Evolutionary conservation across 2,888 invertebrate species (phyloP).

Genomic region (Cybosia mesomella): DNA sequence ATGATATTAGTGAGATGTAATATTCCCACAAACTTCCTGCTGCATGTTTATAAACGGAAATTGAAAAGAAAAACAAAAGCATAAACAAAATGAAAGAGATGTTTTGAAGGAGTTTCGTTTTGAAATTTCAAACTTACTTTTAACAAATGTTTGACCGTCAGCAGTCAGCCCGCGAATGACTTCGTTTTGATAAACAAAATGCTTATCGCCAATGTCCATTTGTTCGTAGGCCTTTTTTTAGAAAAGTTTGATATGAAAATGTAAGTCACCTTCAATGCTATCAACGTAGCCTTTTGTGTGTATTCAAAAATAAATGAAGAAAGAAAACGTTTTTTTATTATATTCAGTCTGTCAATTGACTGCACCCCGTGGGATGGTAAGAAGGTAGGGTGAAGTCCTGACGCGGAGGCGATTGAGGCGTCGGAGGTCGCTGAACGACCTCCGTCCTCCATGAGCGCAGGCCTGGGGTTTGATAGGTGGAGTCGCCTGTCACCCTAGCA

Average conservation of each 20-base stretch:
- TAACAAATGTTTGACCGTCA: not conserved
- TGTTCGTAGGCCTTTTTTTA: conserved; percentile 5
- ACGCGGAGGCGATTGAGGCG: no score
- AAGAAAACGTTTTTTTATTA: not conserved
- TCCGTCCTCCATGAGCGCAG: no score
- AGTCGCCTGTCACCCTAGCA: no score
- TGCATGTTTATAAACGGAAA: not conserved
- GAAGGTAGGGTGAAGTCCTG: no score
- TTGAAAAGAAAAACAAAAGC: not conserved
- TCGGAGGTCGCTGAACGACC: no score
- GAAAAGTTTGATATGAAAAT: conserved; percentile 9
- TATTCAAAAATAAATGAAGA: not conserved
- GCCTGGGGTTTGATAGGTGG: no score
- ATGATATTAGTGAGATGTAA: no score
- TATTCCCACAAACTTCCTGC: no score
- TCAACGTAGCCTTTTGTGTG: conserved; percentile 8
- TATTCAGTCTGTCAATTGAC: no score
- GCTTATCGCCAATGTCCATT: conserved; percentile 14
- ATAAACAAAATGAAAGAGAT: not conserved
- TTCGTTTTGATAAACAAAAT: conserved; percentile 14
- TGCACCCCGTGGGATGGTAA: no score
- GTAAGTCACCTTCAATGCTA: conserved; percentile 1
- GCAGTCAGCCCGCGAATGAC: conserved; percentile 5
- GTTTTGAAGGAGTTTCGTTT: not conserved
- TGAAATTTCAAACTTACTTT: conserved; percentile 12